Evolutionary conservation across 2,888 invertebrate genomes (phyloP), one percentile per base, ranked within the genome.

Genomic region (Oligia fasciuncula): DNA sequence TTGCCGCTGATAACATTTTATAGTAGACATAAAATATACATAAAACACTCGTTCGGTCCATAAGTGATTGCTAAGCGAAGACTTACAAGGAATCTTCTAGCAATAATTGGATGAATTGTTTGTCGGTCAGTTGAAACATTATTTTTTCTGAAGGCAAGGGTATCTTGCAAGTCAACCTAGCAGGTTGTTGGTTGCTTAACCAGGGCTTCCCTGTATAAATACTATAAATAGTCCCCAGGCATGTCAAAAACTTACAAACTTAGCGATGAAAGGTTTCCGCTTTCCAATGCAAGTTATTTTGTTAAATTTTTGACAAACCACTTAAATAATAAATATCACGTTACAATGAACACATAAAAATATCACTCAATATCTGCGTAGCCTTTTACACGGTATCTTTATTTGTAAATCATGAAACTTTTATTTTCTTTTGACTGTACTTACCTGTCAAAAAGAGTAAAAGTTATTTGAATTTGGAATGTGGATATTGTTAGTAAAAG

Each of bases 21-120:
- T 91, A 90, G 85, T 90, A 71, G 80, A 80, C 85, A 88, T 94
- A 94, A 94, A 93, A 91, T 91, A 82, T 88, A 89, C 81, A 92
- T 94, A 93, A 94, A 94, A 90, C 88, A 86, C 81, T 89, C 85
- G 79, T 73, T 71, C 81, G 83, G 80, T 85, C 85, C 89, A 89
- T 93, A 92, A 94, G 93, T 94, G 91, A 94, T 94, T 94, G 91
- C 87, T 71, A 67, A 73, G 62, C 49, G 73, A n/a, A n/a, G 13
- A 51, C 46, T 67, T n/a, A 67, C 63, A 29, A 72, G 70, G 63
- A 77, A 74, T 46, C 54, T 66, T 72, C 51, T 65, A 65, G 62
- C 49, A 35, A 40, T n/a, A 29, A 29, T 23, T 49, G 46, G 4
- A 54, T 49, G 2, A 54, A 6, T 67, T 62, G 29, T 49, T 49